Base-by-base conservation (phyloP, 2,888 invertebrate genomes). In the Dicranocentrus wangi region DNA sequence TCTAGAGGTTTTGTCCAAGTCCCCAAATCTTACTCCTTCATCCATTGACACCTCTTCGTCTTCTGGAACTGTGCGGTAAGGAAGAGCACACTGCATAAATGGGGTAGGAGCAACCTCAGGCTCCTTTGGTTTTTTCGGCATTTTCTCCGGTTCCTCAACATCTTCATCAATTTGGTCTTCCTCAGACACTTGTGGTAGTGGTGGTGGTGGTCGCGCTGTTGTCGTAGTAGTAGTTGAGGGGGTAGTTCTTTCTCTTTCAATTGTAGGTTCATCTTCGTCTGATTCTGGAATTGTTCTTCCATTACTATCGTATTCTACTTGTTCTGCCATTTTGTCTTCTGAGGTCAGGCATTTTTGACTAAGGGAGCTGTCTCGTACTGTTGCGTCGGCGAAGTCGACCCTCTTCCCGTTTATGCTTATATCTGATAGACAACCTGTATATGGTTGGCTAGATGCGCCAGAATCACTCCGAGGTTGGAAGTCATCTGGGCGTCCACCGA, bases 391-490 rank as follows among this genome's bases (percentile, higher is more conserved):
- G 39, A 95, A 94, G 88, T 95, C 94, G 63, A 95, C 90, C 66
- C 93, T 92, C 77, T 92, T 91, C 1, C 94, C 94, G 88, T 98
- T 97, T 69, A 98, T 90, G 0, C 95, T 96, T 0, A 95, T 94
- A 88, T 99, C 98, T 0, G 95, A 96, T 55, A 99, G 93, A 89
- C 99, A 99, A 0, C 99, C 99, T 27, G 91, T 90, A 88, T 97
- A 96, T 2, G 94, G 91, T 2, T 90, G 90, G 39, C 77, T 70
- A 0, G 84, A 72, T 5, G 80, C 79, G 10, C 80, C 58, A 15
- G 84, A 82, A 13, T 82, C 84, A 1, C 25, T 17, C 0, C 71
- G 69, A 8, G 83, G 80, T 10, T 65, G 51, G 47, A 70, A 85
- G 53, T 85, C 82, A 0, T 80, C 80, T 2, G 84, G 85, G 17